Evolutionary conservation across 2,888 invertebrate species (phyloP).

Genomic region (Listrodromus nycthemerus): DNA sequence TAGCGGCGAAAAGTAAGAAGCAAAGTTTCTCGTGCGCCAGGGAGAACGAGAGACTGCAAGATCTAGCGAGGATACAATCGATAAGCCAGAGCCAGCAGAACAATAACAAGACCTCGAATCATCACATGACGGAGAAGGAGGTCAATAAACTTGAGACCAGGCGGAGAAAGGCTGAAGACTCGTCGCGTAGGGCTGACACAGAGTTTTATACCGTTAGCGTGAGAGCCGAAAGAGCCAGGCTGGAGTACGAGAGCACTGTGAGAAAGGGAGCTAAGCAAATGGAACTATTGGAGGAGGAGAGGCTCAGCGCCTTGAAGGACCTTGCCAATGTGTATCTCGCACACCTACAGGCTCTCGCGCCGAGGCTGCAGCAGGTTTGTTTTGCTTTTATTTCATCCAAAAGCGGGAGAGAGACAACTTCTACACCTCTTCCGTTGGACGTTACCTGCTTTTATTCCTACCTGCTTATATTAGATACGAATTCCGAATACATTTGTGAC

Average conservation of each 20-base stretch:
- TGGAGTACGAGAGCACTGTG: conserved; percentile 97
- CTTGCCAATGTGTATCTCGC: conserved; percentile 86
- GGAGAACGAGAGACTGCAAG: conserved; percentile 96
- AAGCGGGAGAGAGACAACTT: background rate
- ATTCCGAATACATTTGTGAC: too few relatives aligned
- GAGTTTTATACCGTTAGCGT: conserved; percentile 97
- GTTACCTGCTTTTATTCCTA: background rate
- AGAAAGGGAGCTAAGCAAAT: conserved; percentile 94
- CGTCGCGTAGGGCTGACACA: conserved; percentile 95
- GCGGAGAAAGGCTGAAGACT: conserved; percentile 95
- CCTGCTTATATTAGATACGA: too few relatives aligned
- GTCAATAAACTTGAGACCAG: conserved; percentile 93
- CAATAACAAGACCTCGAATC: conserved; percentile 83
- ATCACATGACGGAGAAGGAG: conserved; percentile 87
- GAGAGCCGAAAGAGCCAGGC: conserved; percentile 94
- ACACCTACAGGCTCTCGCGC: conserved; percentile 89
- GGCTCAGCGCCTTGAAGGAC: conserved; percentile 92
- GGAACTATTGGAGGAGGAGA: conserved; percentile 95
- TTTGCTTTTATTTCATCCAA: background rate
- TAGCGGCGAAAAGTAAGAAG: conserved; percentile 95
- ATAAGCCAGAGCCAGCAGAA: conserved; percentile 87
- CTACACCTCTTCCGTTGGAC: background rate
- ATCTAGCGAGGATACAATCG: conserved; percentile 86
- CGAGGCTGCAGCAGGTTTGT: conserved; percentile 90
- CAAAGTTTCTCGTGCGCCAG: conserved; percentile 94